phyloP scores from a whole-genome alignment of 23 tunicate genomes.

The Diplosoma virens region DNA sequence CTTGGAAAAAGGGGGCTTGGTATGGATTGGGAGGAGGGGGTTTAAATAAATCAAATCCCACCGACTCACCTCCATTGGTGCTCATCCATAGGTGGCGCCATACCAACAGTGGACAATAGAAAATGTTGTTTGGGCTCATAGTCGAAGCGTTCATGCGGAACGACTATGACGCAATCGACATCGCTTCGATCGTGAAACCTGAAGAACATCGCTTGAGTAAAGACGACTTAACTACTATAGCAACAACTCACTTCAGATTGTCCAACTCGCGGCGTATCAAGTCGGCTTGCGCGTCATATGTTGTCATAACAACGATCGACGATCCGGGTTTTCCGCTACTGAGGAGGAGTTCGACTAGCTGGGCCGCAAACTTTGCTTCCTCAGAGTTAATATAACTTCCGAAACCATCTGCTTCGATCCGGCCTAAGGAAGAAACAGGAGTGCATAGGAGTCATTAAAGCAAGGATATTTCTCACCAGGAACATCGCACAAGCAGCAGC shows the following conservation, averaged over 20 bases:
- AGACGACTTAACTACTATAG: not conserved
- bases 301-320: constrained; percentile 49
- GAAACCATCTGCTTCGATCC: not conserved
- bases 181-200: constrained; percentile 55
- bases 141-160: constrained; percentile 14
- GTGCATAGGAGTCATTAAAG: not conserved
- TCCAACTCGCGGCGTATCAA: constrained; percentile 22
- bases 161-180: constrained; percentile 36
- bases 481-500: constrained; percentile 34
- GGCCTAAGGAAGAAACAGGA: not conserved
- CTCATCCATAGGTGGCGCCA: not conserved
- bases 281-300: constrained; percentile 28
- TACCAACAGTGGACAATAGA: constrained; percentile 14
- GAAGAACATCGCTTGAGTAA: not conserved
- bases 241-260: constrained; percentile 25
- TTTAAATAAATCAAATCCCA: not conserved
- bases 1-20: too few relatives aligned
- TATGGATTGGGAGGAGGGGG: too few relatives aligned
- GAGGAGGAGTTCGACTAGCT: constrained; percentile 39
- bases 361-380: constrained; percentile 37
- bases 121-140: constrained; percentile 6
- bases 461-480: constrained; percentile 2
- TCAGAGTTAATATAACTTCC: not conserved
- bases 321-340: constrained; percentile 60
- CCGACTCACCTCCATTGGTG: not conserved